Base-by-base conservation (phyloP, 2,888 invertebrate genomes). In the Clostera curtula region DNA sequence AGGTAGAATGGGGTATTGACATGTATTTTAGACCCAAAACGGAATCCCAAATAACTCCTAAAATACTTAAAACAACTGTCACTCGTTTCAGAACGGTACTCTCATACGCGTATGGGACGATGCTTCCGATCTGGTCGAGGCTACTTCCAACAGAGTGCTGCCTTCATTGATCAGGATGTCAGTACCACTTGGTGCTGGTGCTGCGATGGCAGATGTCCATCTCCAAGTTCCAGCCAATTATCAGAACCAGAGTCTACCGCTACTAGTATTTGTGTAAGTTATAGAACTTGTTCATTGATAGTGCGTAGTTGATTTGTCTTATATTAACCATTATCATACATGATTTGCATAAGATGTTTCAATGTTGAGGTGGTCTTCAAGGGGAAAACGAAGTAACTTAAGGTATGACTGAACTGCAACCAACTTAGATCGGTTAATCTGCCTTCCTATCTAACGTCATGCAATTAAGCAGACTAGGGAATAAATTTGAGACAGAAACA, bases 251-350 rank as follows among this genome's bases (percentile, higher is more conserved):
- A 14, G 15, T 58, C 91, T 95, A 56, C 95, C 95, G 0, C 86
- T 95, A 76, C 71, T 95, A 15, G 89, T 95, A 31, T 91, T 93
- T 62, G 95, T 95, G 88, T 95, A 80, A 89, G 91, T 88, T 18
- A 3, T 10, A 18, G n/a, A n/a, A n/a, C n/a, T n/a, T n/a, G n/a
- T 19, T 7, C 23, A 23, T 15, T 23, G 6, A 13, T n/a, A n/a
- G n/a, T n/a, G n/a, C n/a, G n/a, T n/a, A n/a, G n/a, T n/a, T n/a
- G n/a, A n/a, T n/a, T n/a, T n/a, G n/a, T n/a, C n/a, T n/a, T n/a
- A n/a, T n/a, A n/a, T n/a, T n/a, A n/a, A n/a, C n/a, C n/a, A n/a
- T n/a, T n/a, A n/a, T n/a, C n/a, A n/a, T n/a, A n/a, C n/a, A n/a
- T n/a, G n/a, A n/a, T n/a, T n/a, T n/a, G n/a, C n/a, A n/a, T n/a